Base-by-base conservation (phyloP, 2,888 invertebrate genomes). In the Cheilosia scutellata region DNA sequence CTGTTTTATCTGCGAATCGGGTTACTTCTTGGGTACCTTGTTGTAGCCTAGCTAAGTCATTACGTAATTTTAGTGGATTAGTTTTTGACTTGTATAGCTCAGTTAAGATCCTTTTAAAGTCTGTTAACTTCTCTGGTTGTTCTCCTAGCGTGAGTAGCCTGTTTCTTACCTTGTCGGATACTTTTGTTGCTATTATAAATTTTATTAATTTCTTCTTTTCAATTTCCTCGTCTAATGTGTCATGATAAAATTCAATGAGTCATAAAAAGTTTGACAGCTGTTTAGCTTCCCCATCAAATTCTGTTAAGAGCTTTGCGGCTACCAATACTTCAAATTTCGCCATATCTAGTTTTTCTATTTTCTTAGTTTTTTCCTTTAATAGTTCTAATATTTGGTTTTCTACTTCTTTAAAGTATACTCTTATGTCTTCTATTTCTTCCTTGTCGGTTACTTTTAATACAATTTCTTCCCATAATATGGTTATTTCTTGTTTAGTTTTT, bases 21-120 rank as follows among this genome's bases (percentile, higher is more conserved):
- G 2, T 47, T 27, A 60, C 16, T n/a, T 42, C 27, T 13, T 29
- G 16, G 6, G 44, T 37, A 37, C 49, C 71, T 40, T 60, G 58
- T 1, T 60, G 13, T 16, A 4, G 6, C 11, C 33, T 44, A 6
- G 55, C 31, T 27, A 60, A 20, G 5, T 60, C 29, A 37, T 42
- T 60, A n/a, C 58, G 58, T 51, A 49, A 49, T 71, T 7, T 33
- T n/a, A 71, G n/a, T 49, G 40, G n/a, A 29, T 60, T 60, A 27
- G 1, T 27, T 47, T n/a, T 58, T 13, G 58, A 33, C 20, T 70
- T 70, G 33, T 57, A 70, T 4, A 57, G 4, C 20, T 29, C 29
- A 13, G 37, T 53, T 33, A 68, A 20, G 11, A 13, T 25, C n/a
- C 37, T 63, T 25, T 37, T 25, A 11, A 31, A 20, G 5, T 11